Base-by-base conservation (phyloP, 2,113 vertebrate species). In the Antennarius striatus region DNA sequence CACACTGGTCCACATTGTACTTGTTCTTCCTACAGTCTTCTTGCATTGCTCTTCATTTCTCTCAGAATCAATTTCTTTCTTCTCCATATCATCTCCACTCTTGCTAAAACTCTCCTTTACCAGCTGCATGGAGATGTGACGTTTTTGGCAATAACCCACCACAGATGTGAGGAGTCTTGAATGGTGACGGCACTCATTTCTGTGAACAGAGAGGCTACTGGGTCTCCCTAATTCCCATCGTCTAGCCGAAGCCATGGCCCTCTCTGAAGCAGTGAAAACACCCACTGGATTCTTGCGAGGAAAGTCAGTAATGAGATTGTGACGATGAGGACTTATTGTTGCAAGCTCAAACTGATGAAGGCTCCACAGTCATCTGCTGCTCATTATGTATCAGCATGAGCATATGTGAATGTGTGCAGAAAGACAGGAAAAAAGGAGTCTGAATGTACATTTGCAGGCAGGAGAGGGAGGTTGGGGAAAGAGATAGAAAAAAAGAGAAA, bases 251-350 rank as follows among this genome's bases (percentile, higher is more conserved):
- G 62, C 49, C 4, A 22, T 73, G 52, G 46, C 60, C 68, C 56
- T 73, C 50, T 68, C 58, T 62, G 65, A 75, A 36, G 9, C 56
- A 36, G 62, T 30, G 40, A 86, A 84, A 86, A 88, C 83, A 84
- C 82, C 73, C 84, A 89, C 85, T 84, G 81, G 77, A 88, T 85
- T 88, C 81, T 75, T 84, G 56, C 56, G 15, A 2, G 56, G 14
- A 64, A 70, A 85, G 81, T 84, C 83, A 87, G 75, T 80, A 82
- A 86, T 82, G 71, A 79, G 71, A 83, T 47, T 75, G 81, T 63
- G 67, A 67, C 40, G 58, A 64, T 68, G 59, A 67, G 54, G 71
- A 43, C 15, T 68, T 76, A 61, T 51, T 67, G 36, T 66, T 43
- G 45, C 10, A 22, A 63, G 28, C 67, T 69, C 63, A 82, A 73